Conservation (phyloP, 2,113 vertebrate species). For the Craseonycteris thonglongyai region DNA sequence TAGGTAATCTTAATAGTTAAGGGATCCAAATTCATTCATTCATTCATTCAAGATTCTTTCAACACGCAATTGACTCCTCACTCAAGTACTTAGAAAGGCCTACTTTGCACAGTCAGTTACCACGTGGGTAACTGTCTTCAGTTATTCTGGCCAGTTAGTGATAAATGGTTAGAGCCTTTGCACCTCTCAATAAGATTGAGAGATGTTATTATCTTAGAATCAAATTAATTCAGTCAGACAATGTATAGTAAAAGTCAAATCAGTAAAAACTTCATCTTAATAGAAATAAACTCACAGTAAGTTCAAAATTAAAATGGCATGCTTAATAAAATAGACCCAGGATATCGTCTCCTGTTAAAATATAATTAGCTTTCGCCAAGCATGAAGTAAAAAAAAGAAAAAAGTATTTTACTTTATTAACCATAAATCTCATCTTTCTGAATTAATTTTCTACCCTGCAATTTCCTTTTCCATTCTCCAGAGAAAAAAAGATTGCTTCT, state of each 20-base stretch:
- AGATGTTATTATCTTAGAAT: neutral
- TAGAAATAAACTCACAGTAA: neutral
- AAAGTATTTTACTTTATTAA: neutral
- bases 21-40: neutral
- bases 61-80: neutral
- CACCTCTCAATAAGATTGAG: neutral
- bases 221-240: neutral
- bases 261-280: neutral
- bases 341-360: neutral
- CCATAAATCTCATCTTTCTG: neutral
- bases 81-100: neutral
- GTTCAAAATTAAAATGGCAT: constrained; percentile 6
- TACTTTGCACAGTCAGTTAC: neutral
- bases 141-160: neutral
- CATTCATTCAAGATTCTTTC: neutral
- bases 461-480: neutral
- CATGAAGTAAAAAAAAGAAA: neutral
- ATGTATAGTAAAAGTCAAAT: neutral
- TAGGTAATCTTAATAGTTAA: neutral
- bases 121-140: fast-evolving
- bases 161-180: neutral
- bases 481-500: neutral
- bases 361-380: constrained; percentile 7
- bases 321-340: neutral
- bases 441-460: neutral